Evolutionary conservation across 2,888 invertebrate species (phyloP), one percentile per base, ranked within the genome.

Genomic region (Brachypalpus laphriformis): DNA sequence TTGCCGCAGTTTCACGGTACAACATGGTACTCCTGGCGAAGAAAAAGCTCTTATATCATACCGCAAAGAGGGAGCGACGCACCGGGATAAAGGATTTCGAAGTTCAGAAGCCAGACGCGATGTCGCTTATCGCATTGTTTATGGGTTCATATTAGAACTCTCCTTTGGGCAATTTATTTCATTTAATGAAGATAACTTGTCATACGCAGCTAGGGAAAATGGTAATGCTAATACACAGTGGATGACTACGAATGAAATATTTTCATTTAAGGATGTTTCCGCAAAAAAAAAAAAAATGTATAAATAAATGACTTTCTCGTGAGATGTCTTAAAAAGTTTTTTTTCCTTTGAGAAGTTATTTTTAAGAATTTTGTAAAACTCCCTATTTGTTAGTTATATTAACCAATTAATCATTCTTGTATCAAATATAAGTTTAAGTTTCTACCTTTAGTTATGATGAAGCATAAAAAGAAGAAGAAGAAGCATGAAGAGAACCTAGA

Each of bases 141-240:
- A 85, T 85, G 81, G 54, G 65, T 81, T 81, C 71, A 72, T 81
- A 85, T 85, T 85, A 85, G 85, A 81, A 85, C 71, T 71, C 81
- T 85, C 85, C 85, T 76, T 71, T 81, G 85, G 85, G 81, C 85
- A 85, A 85, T 85, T 81, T 85, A 85, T 85, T 85, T 85, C 65
- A 76, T 85, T 85, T 85, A 85, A 85, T 81, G 85, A 85, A 85
- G 85, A 85, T 76, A 85, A 85, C 81, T 81, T 85, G 85, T 85
- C 85, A 85, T 71, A 85, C 71, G 61, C 75, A 85, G 70, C 81
- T 71, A 75, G 75, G 54, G 40, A 54, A 37, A 74, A 78, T 57
- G 51, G 34, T 47, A 65, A 80, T 74, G 51, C 74, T 78, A 78
- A 74, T 68, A 68, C 72, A 78, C 72, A 45, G 34, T 54, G 61